phyloP scores from a whole-genome alignment of 2,797 vertebrate species.

The Ctenochaetus hawaiiensis region DNA sequence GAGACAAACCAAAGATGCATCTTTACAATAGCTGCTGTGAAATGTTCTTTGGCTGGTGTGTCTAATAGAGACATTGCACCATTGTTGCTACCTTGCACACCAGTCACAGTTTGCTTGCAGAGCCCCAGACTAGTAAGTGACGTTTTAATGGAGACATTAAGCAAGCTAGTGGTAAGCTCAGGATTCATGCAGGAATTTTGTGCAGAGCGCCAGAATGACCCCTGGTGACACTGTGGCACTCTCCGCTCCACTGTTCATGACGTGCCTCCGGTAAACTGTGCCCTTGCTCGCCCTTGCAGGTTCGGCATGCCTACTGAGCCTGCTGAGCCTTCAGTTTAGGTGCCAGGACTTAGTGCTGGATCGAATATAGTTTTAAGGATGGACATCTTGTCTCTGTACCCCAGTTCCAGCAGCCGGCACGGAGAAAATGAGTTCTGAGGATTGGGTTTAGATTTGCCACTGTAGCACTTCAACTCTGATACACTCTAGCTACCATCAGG shows the following conservation, averaged over 20 bases:
- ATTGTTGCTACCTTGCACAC: conserved; percentile 53
- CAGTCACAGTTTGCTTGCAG: conserved; percentile 49
- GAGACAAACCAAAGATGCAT: conserved; percentile 42
- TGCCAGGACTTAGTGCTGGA: conserved; percentile 56
- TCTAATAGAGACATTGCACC: conserved; percentile 38
- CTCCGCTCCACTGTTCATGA: conserved; percentile 47
- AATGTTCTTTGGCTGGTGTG: conserved; percentile 47
- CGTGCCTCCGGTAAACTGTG: conserved; percentile 55
- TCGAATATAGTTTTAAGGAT: conserved; percentile 72
- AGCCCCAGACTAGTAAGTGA: conserved; percentile 61
- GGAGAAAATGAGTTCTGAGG: conserved; percentile 84
- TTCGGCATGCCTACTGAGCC: conserved; percentile 62
- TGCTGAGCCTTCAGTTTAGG: conserved; percentile 61
- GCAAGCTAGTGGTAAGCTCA: conserved; percentile 56
- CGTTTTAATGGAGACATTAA: conserved; percentile 71
- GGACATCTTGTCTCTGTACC: conserved; percentile 73
- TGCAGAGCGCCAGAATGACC: conserved; percentile 48
- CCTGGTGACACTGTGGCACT: conserved; percentile 64
- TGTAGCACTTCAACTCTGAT: conserved; percentile 84
- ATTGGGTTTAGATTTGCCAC: conserved; percentile 84
- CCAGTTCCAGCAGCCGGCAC: conserved; percentile 58
- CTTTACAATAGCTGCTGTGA: conserved; percentile 35
- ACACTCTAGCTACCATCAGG: conserved; percentile 78
- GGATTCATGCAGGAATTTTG: conserved; percentile 52
- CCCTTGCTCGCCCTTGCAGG: conserved; percentile 83